phyloP scores from a whole-genome alignment of 2,888 invertebrate species.

The Diploptera punctata region DNA sequence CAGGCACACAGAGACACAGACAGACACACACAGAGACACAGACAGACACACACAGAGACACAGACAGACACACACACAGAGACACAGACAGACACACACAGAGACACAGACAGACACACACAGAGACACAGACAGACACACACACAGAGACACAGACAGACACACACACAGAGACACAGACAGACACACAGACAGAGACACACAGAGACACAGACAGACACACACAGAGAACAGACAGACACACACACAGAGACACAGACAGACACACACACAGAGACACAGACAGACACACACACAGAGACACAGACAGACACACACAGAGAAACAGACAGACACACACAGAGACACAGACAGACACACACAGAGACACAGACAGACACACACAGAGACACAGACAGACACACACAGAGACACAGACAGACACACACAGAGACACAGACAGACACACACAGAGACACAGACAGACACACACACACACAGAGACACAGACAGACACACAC shows the following conservation, averaged over 20 bases:
- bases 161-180: not conserved
- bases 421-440: not conserved
- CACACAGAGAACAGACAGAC: not conserved
- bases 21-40: not conserved
- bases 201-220: not conserved
- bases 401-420: not conserved
- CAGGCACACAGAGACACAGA: not conserved
- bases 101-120: not conserved
- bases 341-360: not conserved
- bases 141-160: not conserved
- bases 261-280: not conserved
- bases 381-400: not conserved
- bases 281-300: not conserved
- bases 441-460: not conserved
- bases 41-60: not conserved
- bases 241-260: not conserved
- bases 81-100: slow-evolving; percentile 14
- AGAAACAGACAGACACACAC: not conserved
- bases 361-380: not conserved
- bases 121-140: not conserved
- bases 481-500: not conserved
- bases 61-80: not conserved
- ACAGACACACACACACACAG: not conserved
- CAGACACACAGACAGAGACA: not conserved
- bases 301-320: no score